A percentile compares a stretch with the other conserved stretches of the same genome.
Conservation (phyloP, 2,113 vertebrate genomes). For the Daubentonia madagascariensis region DNA sequence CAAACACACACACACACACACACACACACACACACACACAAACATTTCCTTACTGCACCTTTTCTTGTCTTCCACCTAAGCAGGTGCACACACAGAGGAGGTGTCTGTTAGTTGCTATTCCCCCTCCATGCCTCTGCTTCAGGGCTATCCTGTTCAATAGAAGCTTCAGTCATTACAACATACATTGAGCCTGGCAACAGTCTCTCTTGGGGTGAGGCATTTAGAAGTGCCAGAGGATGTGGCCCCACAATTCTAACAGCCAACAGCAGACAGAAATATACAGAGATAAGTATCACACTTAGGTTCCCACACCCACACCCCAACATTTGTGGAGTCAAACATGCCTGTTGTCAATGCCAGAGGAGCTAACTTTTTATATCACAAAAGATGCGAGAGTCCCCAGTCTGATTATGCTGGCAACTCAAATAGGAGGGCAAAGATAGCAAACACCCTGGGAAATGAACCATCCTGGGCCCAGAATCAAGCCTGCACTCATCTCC, state of each 20-base stretch:
- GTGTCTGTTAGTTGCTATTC: rapidly evolving
- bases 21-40: no score
- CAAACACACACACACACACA: no score
- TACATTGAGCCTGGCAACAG: rapidly evolving
- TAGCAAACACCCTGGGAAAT: background rate
- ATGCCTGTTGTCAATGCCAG: rapidly evolving
- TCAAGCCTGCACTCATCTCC: background rate
- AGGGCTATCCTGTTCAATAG: background rate
- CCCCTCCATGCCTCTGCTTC: no score
- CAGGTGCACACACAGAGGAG: background rate
- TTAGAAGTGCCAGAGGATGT: background rate
- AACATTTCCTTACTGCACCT: background rate
- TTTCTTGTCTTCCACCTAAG: background rate
- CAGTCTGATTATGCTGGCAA: no score
- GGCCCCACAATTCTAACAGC: rapidly evolving
- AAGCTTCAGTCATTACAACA: background rate
- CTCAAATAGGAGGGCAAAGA: background rate
- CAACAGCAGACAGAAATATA: rapidly evolving
- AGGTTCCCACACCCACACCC: background rate
- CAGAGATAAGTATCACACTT: rapidly evolving
- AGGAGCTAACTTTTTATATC: background rate
- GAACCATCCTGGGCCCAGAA: background rate
- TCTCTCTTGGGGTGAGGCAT: rapidly evolving
- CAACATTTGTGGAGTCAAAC: no score
- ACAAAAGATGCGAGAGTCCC: rapidly evolving